These are phyloP conservation scores for Trigoniulus corallinus DNA, from an alignment of 1,140 invertebrate species.

Conservation along the genomic window DNA sequence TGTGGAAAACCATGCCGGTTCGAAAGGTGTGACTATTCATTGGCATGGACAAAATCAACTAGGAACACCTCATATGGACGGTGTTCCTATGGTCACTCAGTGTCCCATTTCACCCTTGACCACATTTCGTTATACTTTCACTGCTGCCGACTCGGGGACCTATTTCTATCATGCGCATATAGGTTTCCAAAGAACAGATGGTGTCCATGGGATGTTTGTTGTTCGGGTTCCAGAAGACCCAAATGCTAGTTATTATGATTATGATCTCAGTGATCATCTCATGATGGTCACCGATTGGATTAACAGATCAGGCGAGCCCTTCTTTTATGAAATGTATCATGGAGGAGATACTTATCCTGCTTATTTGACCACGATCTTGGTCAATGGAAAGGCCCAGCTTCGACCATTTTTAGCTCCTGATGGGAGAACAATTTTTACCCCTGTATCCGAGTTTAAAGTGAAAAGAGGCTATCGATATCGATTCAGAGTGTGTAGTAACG, in stretches of 20 bases:
- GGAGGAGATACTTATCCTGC: conserved; percentile 51
- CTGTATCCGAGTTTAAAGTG: conserved; percentile 37
- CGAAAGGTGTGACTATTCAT: conserved; percentile 64
- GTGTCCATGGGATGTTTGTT: conserved; percentile 58
- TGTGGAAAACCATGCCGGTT: conserved; percentile 60
- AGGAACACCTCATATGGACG: conserved; percentile 71
- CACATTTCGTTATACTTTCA: conserved; percentile 67
- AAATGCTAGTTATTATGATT: conserved; percentile 51
- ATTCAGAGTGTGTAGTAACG: conserved; percentile 69
- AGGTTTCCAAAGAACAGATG: conserved; percentile 62
- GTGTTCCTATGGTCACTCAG: conserved; percentile 75
- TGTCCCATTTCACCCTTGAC: conserved; percentile 71
- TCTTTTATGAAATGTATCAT: conserved; percentile 38
- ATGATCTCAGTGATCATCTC: conserved; percentile 56
- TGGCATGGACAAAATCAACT: conserved; percentile 71
- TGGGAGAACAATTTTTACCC: conserved; percentile 24
- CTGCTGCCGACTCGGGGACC: conserved; percentile 49
- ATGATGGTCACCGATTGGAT: conserved; percentile 61
- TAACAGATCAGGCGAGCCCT: not conserved
- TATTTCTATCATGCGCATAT: conserved; percentile 83
- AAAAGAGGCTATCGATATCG: conserved; percentile 54
- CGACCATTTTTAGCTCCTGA: conserved; percentile 27
- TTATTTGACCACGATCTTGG: conserved; percentile 53
- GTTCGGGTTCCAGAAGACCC: conserved; percentile 51
- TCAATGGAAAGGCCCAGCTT: conserved; percentile 58